Conservation (phyloP, 2,113 vertebrate species). For the Pardalotus punctatus region DNA sequence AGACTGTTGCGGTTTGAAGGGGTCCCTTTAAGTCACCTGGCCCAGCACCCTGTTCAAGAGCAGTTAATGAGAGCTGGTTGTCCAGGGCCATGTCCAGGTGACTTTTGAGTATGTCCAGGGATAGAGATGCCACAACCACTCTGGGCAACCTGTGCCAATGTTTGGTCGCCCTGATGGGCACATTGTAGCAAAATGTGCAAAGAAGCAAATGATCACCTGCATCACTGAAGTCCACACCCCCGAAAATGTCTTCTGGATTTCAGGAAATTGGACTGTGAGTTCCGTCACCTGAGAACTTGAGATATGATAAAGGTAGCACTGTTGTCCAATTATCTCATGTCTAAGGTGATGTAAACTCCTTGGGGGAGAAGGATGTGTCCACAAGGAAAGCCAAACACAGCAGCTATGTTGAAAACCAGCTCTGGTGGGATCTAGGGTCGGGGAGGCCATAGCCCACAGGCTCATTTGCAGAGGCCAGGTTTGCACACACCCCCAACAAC, state of each 20-base stretch:
- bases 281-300: background rate
- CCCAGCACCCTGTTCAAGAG: background rate
- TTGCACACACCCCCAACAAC: too few relatives aligned
- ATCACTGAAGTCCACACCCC: background rate
- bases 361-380: background rate
- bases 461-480: background rate
- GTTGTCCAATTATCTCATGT: background rate
- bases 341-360: background rate
- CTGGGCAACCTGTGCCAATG: background rate
- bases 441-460: background rate
- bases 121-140: background rate
- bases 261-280: background rate
- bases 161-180: fast-evolving
- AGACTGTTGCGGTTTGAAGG: background rate
- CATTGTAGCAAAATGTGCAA: background rate
- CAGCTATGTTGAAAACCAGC: background rate
- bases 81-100: too few relatives aligned
- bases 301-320: background rate
- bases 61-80: background rate
- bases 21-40: background rate
- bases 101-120: background rate
- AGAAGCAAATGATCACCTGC: background rate
- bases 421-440: fast-evolving
- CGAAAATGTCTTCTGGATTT: background rate
- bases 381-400: background rate